Evolutionary conservation across 2,888 invertebrate species (phyloP).

Genomic region (Lamproptera curius): DNA sequence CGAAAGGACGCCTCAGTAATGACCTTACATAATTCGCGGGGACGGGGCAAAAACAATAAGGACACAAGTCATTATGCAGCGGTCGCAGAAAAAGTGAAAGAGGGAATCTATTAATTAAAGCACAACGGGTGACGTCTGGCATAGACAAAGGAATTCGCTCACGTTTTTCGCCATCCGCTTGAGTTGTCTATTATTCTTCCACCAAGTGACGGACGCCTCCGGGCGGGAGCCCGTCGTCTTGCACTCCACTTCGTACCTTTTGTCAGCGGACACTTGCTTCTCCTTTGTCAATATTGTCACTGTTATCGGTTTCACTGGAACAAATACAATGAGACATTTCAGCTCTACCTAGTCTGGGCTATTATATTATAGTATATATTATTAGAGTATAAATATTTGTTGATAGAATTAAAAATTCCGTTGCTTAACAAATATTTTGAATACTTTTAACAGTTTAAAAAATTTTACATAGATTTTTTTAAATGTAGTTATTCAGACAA

Average conservation of each 20-base stretch:
- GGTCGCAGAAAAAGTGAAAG: constrained; percentile 40
- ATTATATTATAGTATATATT: too few species aligned
- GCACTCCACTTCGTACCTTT: constrained; percentile 92
- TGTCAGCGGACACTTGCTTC: constrained; percentile 89
- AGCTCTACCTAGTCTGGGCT: too few species aligned
- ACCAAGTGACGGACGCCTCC: constrained; percentile 92
- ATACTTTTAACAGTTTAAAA: too few species aligned
- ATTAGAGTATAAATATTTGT: too few species aligned
- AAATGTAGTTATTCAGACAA: too few species aligned
- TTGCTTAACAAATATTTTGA: too few species aligned
- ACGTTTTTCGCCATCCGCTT: constrained; percentile 90
- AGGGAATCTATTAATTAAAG: constrained; percentile 59
- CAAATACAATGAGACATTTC: neutral
- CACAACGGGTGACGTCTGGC: constrained; percentile 49
- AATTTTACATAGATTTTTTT: too few species aligned
- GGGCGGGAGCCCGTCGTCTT: constrained; percentile 91
- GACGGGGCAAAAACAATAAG: constrained; percentile 28
- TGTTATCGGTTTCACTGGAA: constrained; percentile 89
- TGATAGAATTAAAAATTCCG: too few species aligned
- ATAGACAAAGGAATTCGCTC: constrained; percentile 50
- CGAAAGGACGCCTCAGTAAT: constrained; percentile 19
- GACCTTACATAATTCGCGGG: constrained; percentile 24
- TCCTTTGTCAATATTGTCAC: constrained; percentile 91
- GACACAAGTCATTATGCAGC: constrained; percentile 33
- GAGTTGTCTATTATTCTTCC: constrained; percentile 90